Evolutionary conservation across 92 coral and sea anemone genomes (phyloP).

Genomic region (Meandrina meandrites): DNA sequence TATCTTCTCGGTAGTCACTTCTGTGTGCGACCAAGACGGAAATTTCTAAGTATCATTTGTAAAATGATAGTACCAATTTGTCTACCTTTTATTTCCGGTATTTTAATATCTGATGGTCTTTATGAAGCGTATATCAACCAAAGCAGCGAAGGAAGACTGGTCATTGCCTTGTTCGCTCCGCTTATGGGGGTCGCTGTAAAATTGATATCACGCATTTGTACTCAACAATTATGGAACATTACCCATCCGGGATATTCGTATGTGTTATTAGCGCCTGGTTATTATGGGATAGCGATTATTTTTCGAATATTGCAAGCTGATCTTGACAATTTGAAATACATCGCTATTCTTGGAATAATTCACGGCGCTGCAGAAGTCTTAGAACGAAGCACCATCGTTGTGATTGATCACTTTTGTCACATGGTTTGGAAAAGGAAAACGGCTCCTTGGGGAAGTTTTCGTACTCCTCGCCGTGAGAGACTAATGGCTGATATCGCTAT

Average conservation of each 20-base stretch:
- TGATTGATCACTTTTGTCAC: slow-evolving; percentile 23
- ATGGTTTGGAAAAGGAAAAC: not conserved
- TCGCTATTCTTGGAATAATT: slow-evolving; percentile 17
- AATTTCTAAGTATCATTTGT: not conserved
- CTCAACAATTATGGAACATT: slow-evolving; percentile 14
- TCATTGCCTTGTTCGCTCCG: slow-evolving; percentile 22
- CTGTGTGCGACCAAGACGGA: not conserved
- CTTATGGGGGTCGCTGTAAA: not conserved
- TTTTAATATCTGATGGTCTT: not conserved
- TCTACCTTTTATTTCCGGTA: not conserved
- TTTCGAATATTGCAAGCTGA: slow-evolving; percentile 26
- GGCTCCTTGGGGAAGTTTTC: slow-evolving; percentile 48
- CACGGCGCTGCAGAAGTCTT: slow-evolving; percentile 26
- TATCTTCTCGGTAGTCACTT: not conserved
- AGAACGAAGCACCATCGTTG: slow-evolving; percentile 12
- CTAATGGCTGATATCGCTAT: slow-evolving; percentile 49
- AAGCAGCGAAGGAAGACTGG: not conserved
- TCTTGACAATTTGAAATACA: not conserved
- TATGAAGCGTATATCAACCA: not conserved
- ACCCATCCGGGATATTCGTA: slow-evolving; percentile 24
- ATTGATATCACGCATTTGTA: slow-evolving; percentile 7
- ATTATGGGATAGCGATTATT: slow-evolving; percentile 6
- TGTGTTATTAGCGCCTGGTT: slow-evolving; percentile 18
- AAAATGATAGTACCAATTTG: not conserved
- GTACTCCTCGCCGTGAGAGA: slow-evolving; percentile 53